Evolutionary conservation across 2,113 vertebrate genomes (phyloP), one percentile per base, ranked within the genome.

Genomic region (Mugil cephalus): DNA sequence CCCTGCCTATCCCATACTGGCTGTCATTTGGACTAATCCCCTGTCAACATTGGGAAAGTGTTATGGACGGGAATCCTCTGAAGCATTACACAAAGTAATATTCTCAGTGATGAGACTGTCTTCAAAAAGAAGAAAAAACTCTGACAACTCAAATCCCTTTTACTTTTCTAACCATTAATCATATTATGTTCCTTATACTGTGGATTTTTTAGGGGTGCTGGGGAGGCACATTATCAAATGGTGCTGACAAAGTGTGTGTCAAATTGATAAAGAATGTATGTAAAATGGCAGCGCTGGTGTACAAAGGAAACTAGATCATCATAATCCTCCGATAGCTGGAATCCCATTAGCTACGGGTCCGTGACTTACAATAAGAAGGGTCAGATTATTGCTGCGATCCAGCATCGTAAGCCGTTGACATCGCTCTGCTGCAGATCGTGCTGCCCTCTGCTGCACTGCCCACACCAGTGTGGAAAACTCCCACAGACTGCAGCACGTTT

Each of bases 331-430:
- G 85, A 88, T 81, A 83, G 79, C 80, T 69, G 55, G 82, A 87
- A 92, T 90, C 86, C 80, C 77, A 88, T 91, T 89, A 92, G 82
- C 73, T 13, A 84, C 19, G 74, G 82, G 68, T 87, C 82, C 38
- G 39, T 92, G 84, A 87, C 30, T 90, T 60, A 83, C 81, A 89
- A 91, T 86, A 75, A 80, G 60, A 74, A 34, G 63, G 85, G 83
- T 90, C 89, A 90, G 68, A 80, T 88, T 81, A 74, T 79, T 79
- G 71, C 71, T 68, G 67, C 48, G 61, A 87, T 76, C 59, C 52
- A 38, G 70, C 74, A 62, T 82, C 75, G 72, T 56, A 75, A 35
- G 56, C 79, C 80, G 75, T 70, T 73, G 72, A 75, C 54, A 50
- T 35, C 34, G 30, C 53, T 77, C 61, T 74, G 64, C 43, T n/a